These are phyloP conservation scores for Semaprochilodus insignis DNA, from an alignment of 2,797 vertebrate genomes.

Conservation along the genomic window DNA sequence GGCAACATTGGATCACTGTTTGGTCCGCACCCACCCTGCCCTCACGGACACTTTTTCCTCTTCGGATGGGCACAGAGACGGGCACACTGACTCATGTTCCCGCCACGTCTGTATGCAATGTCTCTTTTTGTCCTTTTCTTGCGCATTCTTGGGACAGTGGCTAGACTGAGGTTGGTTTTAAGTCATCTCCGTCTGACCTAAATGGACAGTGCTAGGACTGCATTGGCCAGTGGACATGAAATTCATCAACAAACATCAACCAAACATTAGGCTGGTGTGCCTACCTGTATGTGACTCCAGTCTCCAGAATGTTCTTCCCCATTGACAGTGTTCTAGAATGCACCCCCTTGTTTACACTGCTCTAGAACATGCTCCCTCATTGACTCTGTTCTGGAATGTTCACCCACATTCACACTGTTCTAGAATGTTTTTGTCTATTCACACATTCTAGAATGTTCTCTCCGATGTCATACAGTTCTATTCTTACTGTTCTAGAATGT, in stretches of 20 bases:
- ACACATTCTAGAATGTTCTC: too few relatives aligned
- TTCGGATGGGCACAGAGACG: slow-evolving; percentile 38
- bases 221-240: neutral
- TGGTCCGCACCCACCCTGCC: slow-evolving; percentile 46
- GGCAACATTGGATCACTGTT: slow-evolving; percentile 59
- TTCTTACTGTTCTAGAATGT: neutral
- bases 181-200: neutral
- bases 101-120: neutral
- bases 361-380: neutral
- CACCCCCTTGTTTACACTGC: neutral
- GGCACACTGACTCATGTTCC: slow-evolving; percentile 15
- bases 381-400: neutral
- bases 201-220: neutral
- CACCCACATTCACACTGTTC: neutral
- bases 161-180: neutral
- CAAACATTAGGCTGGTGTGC: neutral
- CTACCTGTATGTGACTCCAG: neutral
- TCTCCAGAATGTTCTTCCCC: neutral
- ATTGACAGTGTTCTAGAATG: neutral
- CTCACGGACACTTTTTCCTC: neutral
- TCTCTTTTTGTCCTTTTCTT: neutral
- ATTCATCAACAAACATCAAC: neutral
- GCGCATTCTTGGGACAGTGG: neutral
- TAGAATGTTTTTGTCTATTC: neutral
- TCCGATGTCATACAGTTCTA: too few relatives aligned